Conservation (phyloP, 2,888 invertebrate genomes). For the Tinea pellionella region DNA sequence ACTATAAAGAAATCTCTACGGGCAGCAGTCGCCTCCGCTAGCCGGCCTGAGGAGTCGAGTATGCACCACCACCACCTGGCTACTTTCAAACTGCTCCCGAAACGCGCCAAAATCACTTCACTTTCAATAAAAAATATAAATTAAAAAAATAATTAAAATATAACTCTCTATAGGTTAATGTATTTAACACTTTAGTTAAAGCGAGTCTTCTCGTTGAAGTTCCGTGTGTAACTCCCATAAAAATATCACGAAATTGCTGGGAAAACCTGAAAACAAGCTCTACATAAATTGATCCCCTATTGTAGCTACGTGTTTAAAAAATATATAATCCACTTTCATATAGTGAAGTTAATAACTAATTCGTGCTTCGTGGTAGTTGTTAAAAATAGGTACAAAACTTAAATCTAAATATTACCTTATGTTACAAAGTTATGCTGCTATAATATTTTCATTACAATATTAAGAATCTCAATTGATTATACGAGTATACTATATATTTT, state of each 20-base stretch:
- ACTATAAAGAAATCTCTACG: no score
- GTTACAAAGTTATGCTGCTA: neutral
- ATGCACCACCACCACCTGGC: no score
- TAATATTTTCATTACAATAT: no score
- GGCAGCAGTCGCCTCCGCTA: no score
- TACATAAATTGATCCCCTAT: slow-evolving; percentile 25
- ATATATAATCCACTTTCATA: neutral
- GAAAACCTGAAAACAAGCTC: slow-evolving; percentile 47
- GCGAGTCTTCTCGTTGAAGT: slow-evolving; percentile 16
- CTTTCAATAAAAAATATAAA: no score
- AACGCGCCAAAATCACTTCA: no score
- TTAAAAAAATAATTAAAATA: no score
- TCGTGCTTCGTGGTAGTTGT: neutral
- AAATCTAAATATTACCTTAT: neutral
- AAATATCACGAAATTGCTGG: slow-evolving; percentile 51
- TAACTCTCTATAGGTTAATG: no score
- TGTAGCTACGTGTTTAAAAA: slow-evolving; percentile 1
- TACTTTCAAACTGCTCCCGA: no score
- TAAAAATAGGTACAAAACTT: neutral
- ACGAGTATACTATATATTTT: no score
- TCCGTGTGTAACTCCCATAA: slow-evolving; percentile 57
- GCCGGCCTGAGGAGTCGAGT: no score
- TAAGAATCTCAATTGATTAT: no score
- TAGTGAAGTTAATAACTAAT: neutral
- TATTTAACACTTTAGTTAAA: neutral